Conservation (phyloP, 2,888 invertebrate genomes). For the Conchocele bisecta region DNA sequence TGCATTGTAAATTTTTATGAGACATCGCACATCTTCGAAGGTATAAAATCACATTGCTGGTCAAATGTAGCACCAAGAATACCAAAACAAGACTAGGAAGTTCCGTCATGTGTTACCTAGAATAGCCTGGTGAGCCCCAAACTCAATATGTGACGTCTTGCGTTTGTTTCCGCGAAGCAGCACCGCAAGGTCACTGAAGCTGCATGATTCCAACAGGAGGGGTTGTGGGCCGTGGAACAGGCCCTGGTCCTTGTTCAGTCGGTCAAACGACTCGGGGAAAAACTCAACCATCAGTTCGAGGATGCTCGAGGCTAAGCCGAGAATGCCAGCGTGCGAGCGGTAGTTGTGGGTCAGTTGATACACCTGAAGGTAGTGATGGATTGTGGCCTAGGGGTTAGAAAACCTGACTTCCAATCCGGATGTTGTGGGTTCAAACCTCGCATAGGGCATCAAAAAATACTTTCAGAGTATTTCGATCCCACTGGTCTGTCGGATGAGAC, state of each 20-base stretch:
- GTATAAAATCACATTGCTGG: too few species aligned
- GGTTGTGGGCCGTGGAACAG: conserved; percentile 76
- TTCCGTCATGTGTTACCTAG: too few species aligned
- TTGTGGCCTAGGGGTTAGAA: too few species aligned
- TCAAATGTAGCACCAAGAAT: too few species aligned
- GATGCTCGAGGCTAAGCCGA: conserved; percentile 74
- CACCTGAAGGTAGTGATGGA: conserved; percentile 47
- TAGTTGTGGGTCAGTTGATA: conserved; percentile 77
- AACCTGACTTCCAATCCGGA: too few species aligned
- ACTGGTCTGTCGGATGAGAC: too few species aligned
- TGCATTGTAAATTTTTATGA: too few species aligned
- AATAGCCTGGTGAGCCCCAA: conserved; percentile 80
- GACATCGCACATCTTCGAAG: too few species aligned
- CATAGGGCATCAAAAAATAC: too few species aligned
- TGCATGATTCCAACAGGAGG: conserved; percentile 75
- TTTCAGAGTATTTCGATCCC: too few species aligned
- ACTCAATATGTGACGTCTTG: conserved; percentile 78
- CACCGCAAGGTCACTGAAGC: conserved; percentile 69
- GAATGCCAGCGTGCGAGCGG: conserved; percentile 77
- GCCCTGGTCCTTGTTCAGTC: conserved; percentile 75
- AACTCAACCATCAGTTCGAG: conserved; percentile 75
- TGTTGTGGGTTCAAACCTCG: too few species aligned
- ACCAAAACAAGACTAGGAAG: too few species aligned
- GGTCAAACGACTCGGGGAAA: conserved; percentile 79
- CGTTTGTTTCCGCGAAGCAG: conserved; percentile 70